phyloP scores from a whole-genome alignment of 2,113 vertebrate species.

The Crotalus helleri region DNA sequence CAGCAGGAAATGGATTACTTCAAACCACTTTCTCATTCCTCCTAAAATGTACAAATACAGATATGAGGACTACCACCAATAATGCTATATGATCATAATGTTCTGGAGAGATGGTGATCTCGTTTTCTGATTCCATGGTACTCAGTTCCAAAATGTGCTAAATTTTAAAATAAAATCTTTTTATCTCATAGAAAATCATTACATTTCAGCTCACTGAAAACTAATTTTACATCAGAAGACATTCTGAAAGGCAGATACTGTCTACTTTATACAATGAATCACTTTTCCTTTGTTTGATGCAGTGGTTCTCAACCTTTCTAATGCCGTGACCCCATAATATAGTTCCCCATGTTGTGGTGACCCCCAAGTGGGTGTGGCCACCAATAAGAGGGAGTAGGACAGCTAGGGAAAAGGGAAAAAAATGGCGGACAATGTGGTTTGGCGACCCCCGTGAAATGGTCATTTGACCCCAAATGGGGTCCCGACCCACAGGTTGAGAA shows the following conservation, averaged over 20 bases:
- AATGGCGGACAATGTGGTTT: too few species aligned
- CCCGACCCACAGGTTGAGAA: too few species aligned
- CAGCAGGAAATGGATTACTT: not conserved
- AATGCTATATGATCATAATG: not conserved
- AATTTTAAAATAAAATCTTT: not conserved
- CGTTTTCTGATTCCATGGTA: not conserved
- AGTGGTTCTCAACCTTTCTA: too few species aligned
- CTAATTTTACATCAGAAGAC: not conserved
- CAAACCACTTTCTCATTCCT: not conserved
- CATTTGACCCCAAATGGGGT: too few species aligned
- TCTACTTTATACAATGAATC: not conserved
- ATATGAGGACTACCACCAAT: not conserved
- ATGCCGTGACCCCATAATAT: too few species aligned
- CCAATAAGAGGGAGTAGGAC: too few species aligned
- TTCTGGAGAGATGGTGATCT: not conserved
- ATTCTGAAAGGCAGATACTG: not conserved
- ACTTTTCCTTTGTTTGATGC: not conserved
- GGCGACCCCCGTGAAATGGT: too few species aligned
- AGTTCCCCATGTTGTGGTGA: too few species aligned
- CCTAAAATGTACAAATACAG: not conserved
- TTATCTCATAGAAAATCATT: not conserved
- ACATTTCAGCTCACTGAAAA: not conserved
- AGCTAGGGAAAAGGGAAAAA: too few species aligned
- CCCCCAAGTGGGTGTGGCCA: too few species aligned
- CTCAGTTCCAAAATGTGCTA: not conserved